A percentile compares a stretch with the other conserved stretches of the same genome.
Conservation (phyloP, 92 coral and sea anemone species). For the Meandrina meandrites region DNA sequence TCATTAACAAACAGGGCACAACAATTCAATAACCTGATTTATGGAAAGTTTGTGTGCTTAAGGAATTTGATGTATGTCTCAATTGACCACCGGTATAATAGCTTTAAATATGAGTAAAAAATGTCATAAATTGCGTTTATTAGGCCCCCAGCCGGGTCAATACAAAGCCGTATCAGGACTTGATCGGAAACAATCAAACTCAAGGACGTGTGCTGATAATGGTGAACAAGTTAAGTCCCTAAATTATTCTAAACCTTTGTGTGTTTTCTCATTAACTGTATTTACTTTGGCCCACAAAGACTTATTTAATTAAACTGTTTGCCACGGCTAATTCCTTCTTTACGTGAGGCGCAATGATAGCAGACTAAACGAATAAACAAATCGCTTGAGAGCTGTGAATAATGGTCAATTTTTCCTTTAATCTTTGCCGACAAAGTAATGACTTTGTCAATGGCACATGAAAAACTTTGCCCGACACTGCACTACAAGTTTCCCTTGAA, state of each 20-base stretch:
- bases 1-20: background rate
- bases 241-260: slow-evolving; percentile 64
- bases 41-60: slow-evolving; percentile 12
- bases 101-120: slow-evolving; percentile 34
- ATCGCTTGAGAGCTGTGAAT: slow-evolving; percentile 17
- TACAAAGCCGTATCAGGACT: slow-evolving; percentile 46
- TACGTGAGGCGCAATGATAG: slow-evolving; percentile 30
- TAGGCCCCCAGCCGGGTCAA: slow-evolving; percentile 74
- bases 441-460: slow-evolving; percentile 1
- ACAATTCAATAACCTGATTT: background rate
- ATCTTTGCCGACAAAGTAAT: slow-evolving; percentile 41
- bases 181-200: slow-evolving; percentile 62
- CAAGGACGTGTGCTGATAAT: slow-evolving; percentile 36
- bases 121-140: slow-evolving; percentile 43
- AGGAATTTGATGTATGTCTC: slow-evolving; percentile 48
- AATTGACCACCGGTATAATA: slow-evolving; percentile 35
- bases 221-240: slow-evolving; percentile 48
- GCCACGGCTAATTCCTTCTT: slow-evolving; percentile 35
- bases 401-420: slow-evolving; percentile 29
- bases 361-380: slow-evolving; percentile 33
- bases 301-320: slow-evolving; percentile 87
- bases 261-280: slow-evolving; percentile 92
- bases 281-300: slow-evolving; percentile 88
- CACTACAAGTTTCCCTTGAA: background rate
- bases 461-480: background rate